Evolutionary conservation across 2,888 invertebrate species (phyloP).

Genomic region (Polylopha cassiicola): DNA sequence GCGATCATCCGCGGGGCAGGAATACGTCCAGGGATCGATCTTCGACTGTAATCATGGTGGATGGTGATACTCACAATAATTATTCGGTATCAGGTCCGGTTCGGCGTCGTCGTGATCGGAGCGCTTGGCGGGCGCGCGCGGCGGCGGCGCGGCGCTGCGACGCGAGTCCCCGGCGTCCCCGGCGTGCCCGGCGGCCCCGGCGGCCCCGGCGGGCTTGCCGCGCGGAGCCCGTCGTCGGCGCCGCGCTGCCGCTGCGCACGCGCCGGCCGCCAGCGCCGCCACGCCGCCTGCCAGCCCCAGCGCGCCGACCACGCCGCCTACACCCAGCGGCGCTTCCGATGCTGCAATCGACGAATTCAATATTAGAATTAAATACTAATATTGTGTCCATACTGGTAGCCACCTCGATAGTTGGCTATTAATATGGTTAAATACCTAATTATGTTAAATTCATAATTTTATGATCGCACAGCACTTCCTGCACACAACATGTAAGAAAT

Average conservation of each 20-base stretch:
- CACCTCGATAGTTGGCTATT: no score
- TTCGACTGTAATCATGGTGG: no score
- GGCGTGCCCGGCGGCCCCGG: conserved; percentile 40
- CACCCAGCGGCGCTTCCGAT: conserved; percentile 52
- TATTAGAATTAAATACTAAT: no score
- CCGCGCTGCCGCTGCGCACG: conserved; percentile 10
- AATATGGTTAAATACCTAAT: no score
- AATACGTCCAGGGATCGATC: no score
- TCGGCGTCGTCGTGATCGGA: conserved; percentile 62
- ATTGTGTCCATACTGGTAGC: no score
- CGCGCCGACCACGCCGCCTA: conserved; percentile 52
- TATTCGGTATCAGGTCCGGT: conserved; percentile 68
- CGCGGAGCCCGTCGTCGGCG: conserved; percentile 37
- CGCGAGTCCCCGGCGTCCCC: conserved; percentile 32
- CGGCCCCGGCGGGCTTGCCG: conserved; percentile 36
- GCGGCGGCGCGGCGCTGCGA: conserved; percentile 30
- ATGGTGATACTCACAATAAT: conserved; percentile 54
- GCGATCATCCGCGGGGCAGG: no score
- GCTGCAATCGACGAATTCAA: conserved; percentile 35
- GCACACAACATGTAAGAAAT: no score
- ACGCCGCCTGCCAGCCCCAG: conserved; percentile 50
- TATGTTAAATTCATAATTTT: no score
- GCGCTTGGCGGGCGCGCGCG: conserved; percentile 27
- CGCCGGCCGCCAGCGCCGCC: conserved; percentile 39
- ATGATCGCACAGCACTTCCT: no score